These are phyloP conservation scores for Brachyopa scutellaris DNA, from an alignment of 2,888 invertebrate species.

Conservation along the genomic window DNA sequence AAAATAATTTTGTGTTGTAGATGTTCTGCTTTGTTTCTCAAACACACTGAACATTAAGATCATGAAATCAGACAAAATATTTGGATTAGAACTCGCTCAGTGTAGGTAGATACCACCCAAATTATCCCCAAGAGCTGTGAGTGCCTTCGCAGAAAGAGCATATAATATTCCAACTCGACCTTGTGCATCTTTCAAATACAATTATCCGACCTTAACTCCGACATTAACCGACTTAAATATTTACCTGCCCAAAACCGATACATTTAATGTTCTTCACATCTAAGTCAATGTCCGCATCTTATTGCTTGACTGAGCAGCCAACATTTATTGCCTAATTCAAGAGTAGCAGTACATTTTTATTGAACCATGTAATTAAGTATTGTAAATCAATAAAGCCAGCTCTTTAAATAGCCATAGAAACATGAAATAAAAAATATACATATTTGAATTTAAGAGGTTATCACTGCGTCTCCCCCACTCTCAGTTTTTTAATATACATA, in stretches of 20 bases:
- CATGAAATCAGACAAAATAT: no score
- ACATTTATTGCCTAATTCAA: conserved; percentile 52
- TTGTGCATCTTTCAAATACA: conserved; percentile 9
- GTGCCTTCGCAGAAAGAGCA: no score
- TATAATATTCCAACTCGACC: no score
- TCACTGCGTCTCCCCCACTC: neutral
- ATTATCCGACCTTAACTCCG: neutral
- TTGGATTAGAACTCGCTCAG: no score
- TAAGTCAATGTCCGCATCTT: neutral
- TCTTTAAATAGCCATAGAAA: conserved; percentile 48
- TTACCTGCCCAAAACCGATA: neutral
- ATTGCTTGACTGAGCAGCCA: conserved; percentile 2
- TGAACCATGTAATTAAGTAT: conserved; percentile 64
- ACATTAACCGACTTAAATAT: neutral
- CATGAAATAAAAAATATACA: conserved; percentile 40
- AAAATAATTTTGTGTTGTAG: no score
- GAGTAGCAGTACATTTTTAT: conserved; percentile 69
- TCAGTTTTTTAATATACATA: neutral
- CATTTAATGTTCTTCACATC: neutral
- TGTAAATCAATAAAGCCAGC: conserved; percentile 69
- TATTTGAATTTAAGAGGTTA: conserved; percentile 18
- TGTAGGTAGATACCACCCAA: no score
- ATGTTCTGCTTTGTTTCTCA: no score
- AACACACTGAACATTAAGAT: no score
- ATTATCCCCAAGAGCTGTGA: no score